Conservation (phyloP, 2,113 vertebrate genomes). For the Eurystomus gularis region DNA sequence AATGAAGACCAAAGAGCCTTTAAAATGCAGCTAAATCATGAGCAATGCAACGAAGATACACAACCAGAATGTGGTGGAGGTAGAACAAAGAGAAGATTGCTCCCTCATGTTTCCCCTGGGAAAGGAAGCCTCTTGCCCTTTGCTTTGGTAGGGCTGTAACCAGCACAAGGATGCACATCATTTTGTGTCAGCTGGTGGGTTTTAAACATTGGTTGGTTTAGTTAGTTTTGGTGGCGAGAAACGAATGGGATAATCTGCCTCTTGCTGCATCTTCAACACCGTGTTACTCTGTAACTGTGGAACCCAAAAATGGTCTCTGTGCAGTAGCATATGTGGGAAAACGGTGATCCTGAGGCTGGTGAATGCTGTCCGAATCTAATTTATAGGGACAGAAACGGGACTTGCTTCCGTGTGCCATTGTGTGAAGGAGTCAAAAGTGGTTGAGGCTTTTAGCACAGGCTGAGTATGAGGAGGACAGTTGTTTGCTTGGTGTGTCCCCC, state of each 20-base stretch:
- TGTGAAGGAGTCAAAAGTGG: background rate
- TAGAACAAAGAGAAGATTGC: background rate
- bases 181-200: background rate
- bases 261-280: background rate
- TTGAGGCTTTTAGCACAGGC: background rate
- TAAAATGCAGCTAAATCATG: background rate
- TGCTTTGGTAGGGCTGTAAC: background rate
- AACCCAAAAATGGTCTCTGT: background rate
- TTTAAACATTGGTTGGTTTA: background rate
- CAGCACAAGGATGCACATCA: background rate
- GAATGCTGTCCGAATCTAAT: background rate
- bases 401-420: background rate
- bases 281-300: rapidly evolving
- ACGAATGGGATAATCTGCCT: background rate
- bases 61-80: background rate
- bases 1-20: background rate
- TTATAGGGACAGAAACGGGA: background rate
- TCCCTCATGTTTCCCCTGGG: background rate
- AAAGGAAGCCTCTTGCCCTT: background rate
- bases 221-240: background rate
- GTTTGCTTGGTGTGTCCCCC: background rate
- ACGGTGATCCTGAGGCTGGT: background rate
- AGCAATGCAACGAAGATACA: background rate
- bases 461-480: background rate
- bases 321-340: background rate